phyloP scores from a whole-genome alignment of 2,113 vertebrate genomes.

The Thryonomys swinderianus region DNA sequence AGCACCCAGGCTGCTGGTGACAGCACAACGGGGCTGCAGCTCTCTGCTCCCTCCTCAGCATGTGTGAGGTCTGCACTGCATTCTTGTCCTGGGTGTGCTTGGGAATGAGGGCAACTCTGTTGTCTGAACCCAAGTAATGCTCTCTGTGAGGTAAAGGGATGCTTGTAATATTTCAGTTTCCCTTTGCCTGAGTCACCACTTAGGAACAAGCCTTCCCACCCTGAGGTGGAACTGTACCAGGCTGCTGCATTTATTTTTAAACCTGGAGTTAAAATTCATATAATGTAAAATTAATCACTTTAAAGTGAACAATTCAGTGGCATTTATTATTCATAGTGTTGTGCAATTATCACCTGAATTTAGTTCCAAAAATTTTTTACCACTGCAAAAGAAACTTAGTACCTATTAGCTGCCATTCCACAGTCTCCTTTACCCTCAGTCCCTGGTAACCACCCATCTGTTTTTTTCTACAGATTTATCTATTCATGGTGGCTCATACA shows the following conservation, averaged over 20 bases:
- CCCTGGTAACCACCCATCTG: not conserved
- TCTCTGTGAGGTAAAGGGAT: not conserved
- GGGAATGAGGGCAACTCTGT: too few species aligned
- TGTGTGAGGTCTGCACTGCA: rapidly evolving
- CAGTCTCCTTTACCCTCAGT: rapidly evolving
- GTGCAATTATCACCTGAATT: not conserved
- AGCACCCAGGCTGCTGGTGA: rapidly evolving
- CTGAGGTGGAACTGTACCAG: not conserved
- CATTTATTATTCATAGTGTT: not conserved
- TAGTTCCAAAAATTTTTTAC: not conserved
- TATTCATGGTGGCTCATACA: not conserved
- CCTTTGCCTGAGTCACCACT: not conserved
- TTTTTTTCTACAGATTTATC: not conserved
- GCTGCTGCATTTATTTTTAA: not conserved
- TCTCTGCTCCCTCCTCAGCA: not conserved
- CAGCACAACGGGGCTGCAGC: too few species aligned
- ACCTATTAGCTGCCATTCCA: too few species aligned
- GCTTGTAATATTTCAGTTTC: not conserved
- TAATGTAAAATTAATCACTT: not conserved
- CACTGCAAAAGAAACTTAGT: not conserved
- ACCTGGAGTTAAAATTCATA: not conserved
- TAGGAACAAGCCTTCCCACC: not conserved
- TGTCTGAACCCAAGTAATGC: too few species aligned
- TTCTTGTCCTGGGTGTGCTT: rapidly evolving
- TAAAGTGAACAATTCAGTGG: not conserved